phyloP scores from a whole-genome alignment of 1,140 invertebrate genomes.

The Leptoteleia sp. region DNA sequence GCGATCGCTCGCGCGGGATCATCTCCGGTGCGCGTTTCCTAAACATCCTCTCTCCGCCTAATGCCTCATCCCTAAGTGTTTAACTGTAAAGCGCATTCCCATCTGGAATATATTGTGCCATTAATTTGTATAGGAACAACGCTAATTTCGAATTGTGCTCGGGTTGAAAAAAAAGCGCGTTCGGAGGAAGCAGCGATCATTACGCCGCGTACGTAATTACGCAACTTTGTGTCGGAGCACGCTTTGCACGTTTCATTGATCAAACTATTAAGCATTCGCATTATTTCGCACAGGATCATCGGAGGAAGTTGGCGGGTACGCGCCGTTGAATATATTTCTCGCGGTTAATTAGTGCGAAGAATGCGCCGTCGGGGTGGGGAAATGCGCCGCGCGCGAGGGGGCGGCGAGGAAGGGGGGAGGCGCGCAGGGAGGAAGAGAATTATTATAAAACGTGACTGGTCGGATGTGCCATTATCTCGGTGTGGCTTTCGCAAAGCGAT shows the following conservation, averaged over 20 bases:
- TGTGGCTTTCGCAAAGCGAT: constrained; percentile 58
- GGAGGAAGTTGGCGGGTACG: constrained; percentile 29
- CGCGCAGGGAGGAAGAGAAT: constrained; percentile 44
- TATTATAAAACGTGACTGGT: constrained; percentile 72
- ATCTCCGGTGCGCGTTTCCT: constrained; percentile 11
- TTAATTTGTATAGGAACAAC: constrained; percentile 35
- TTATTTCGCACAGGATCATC: constrained; percentile 24
- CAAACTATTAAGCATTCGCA: constrained; percentile 44
- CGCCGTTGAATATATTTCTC: constrained; percentile 54
- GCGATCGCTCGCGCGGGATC: not conserved
- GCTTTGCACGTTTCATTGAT: constrained; percentile 45
- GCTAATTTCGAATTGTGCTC: constrained; percentile 27
- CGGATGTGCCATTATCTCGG: constrained; percentile 67
- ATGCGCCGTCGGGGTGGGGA: too few relatives aligned
- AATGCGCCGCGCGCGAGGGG: constrained; percentile 4
- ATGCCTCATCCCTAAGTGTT: not conserved
- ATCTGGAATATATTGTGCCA: constrained; percentile 8
- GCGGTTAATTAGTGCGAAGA: constrained; percentile 67
- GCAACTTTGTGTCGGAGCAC: constrained; percentile 4
- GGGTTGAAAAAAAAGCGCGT: constrained; percentile 4
- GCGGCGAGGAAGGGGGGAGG: constrained; percentile 2
- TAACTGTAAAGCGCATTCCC: constrained; percentile 18
- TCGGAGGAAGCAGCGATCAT: constrained; percentile 31
- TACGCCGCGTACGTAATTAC: constrained; percentile 32
- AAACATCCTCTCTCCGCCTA: constrained; percentile 10